Conservation (phyloP, 2,888 invertebrate species). For the Nymphalis polychloros region DNA sequence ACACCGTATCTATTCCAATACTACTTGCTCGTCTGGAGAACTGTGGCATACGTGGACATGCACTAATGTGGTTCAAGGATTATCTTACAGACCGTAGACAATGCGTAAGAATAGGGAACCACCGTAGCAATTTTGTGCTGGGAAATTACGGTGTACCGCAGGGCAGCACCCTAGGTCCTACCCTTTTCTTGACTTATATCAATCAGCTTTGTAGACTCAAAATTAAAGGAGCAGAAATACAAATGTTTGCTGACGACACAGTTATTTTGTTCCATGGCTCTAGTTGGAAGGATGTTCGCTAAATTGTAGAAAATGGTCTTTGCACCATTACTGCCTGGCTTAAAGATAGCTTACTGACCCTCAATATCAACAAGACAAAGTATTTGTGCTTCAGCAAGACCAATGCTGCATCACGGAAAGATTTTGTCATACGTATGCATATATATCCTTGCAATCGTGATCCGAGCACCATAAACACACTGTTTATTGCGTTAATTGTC, state of each 20-base stretch:
- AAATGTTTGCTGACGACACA: constrained; percentile 15
- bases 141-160: neutral
- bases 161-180: neutral
- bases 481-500: neutral
- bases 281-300: neutral
- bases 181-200: neutral
- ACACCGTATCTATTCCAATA: neutral
- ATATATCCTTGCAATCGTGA: neutral
- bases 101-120: neutral
- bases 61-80: neutral
- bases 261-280: constrained; percentile 2
- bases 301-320: neutral
- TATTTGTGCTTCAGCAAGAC: constrained; percentile 12
- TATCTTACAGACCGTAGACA: neutral
- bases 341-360: constrained; percentile 5
- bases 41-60: neutral
- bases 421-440: neutral
- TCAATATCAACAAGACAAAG: constrained; percentile 9
- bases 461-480: neutral
- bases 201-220: too few relatives aligned
- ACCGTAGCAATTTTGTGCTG: neutral
- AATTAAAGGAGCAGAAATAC: neutral
- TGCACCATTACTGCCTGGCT: constrained; percentile 2
- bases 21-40: neutral
- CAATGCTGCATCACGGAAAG: neutral